Base-by-base conservation (phyloP, 30 jellyfish, hydroid and myxozoan species). In the Turritopsis dohrnii region DNA sequence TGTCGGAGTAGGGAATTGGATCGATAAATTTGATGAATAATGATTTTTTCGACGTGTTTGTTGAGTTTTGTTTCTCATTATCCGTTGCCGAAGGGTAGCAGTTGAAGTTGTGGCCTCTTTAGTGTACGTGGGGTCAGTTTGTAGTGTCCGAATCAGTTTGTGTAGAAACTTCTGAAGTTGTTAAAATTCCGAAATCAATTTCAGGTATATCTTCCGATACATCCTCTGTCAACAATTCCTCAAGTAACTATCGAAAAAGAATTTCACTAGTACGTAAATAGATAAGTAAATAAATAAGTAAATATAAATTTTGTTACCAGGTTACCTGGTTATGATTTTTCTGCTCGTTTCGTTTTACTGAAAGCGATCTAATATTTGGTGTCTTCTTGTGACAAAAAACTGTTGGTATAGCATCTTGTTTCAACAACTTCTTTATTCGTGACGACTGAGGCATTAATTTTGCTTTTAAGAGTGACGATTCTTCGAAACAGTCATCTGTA, bases 351-450 rank as follows among this genome's bases (percentile, higher is more conserved):
- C 31, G 8, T 69, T 27, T 69, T 27, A n/a, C 30, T 1, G 77
- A 69, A 27, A 21, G 19, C 8, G 77, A n/a, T 69, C 30, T 27
- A n/a, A 23, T 69, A 69, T 27, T 69, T 69, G 77, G 16, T 69
- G 28, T 69, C 77, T 69, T 69, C 30, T 69, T 8, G 30, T 69
- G 30, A 1, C 22, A 16, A 69, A 69, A 69, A 23, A 69, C 28
- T 69, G 77, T 69, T 69, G 77, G 77, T 69, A 69, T 27, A 19
- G 77, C 8, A 23, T 27, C 77, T 69, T 23, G 77, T 69, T n/a
- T 27, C 77, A 66, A 66, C 29, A 26, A 21, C 29, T 17, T 21
- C 17, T 66, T 66, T 26, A 66, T 17, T 21, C 29, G 76, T 17
- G 76, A 66, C 8, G 7, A 66, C 17, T 26, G 29, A 21, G 76